Evolutionary conservation across 1,140 invertebrate genomes (phyloP).

Genomic region (Drosophila funebris): DNA sequence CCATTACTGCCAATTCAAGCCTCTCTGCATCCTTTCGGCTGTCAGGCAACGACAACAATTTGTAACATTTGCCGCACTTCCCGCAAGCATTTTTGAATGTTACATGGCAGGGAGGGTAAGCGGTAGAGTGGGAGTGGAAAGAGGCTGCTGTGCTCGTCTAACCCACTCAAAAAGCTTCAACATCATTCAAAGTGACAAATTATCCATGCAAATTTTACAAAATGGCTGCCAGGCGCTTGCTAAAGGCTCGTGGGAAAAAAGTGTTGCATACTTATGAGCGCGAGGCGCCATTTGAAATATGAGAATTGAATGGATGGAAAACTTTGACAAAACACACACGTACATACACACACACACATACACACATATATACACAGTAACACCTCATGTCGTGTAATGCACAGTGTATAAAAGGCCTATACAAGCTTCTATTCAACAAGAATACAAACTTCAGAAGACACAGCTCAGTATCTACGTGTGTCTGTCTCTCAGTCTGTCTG

Average conservation of each 20-base stretch:
- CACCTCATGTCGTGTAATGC: conserved; percentile 9
- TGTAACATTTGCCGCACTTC: conserved; percentile 81
- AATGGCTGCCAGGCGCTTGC: conserved; percentile 44
- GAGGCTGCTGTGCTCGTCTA: conserved; percentile 23
- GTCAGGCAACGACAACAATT: conserved; percentile 70
- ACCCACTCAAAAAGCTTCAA: conserved; percentile 71
- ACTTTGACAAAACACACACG: conserved; percentile 58
- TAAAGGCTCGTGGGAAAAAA: conserved; percentile 62
- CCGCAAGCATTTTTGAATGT: conserved; percentile 67
- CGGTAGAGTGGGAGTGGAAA: background rate
- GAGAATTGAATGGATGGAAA: conserved; percentile 62
- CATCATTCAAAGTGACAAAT: conserved; percentile 82
- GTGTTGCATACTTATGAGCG: conserved; percentile 75
- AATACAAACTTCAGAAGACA: background rate
- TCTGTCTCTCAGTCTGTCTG: background rate
- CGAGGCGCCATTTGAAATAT: conserved; percentile 64
- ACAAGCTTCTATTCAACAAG: background rate
- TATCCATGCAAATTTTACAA: conserved; percentile 81
- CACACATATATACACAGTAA: background rate
- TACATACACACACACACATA: background rate
- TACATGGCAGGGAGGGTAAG: too few relatives aligned
- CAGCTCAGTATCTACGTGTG: background rate
- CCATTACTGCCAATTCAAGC: conserved; percentile 33
- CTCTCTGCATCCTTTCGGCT: background rate
- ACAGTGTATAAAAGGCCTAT: conserved; percentile 28